Percentiles rank a stretch among this genome's conserved stretches.
These are phyloP conservation scores for Leptinotarsa defecta DNA, from an alignment of 1,140 invertebrate genomes.

Conservation along the genomic window DNA sequence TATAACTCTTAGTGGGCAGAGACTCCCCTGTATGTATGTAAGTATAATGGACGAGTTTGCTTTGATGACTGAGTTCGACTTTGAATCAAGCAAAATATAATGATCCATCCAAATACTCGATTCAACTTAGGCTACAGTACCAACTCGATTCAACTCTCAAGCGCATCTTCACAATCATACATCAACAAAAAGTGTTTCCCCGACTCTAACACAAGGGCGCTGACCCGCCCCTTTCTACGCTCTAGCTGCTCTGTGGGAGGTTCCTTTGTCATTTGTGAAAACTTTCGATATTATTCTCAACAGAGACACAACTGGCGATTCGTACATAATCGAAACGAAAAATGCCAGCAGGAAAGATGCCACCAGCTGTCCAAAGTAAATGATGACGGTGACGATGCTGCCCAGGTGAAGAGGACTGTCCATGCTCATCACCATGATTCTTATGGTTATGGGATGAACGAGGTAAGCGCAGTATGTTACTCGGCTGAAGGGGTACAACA, in stretches of 20 bases:
- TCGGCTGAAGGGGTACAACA: slow-evolving; percentile 80
- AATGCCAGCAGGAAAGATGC: slow-evolving; percentile 79
- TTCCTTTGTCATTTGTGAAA: background rate
- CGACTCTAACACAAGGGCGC: too few species aligned
- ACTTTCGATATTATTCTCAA: slow-evolving; percentile 72
- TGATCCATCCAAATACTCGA: too few species aligned
- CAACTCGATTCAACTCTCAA: too few species aligned
- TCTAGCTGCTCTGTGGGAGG: background rate
- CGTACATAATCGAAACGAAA: slow-evolving; percentile 76
- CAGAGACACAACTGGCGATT: slow-evolving; percentile 83
- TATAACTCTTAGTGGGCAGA: too few species aligned
- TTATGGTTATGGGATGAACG: slow-evolving; percentile 79
- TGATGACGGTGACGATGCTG: slow-evolving; percentile 74
- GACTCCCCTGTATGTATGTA: too few species aligned
- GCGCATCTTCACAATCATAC: too few species aligned
- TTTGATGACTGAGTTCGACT: too few species aligned
- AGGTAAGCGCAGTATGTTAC: slow-evolving; percentile 84
- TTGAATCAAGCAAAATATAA: too few species aligned
- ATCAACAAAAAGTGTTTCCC: too few species aligned
- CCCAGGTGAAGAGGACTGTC: slow-evolving; percentile 79
- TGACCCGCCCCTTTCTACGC: too few species aligned
- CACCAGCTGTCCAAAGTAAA: slow-evolving; percentile 77
- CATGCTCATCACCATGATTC: slow-evolving; percentile 74
- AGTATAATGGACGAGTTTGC: too few species aligned
- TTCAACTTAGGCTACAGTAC: too few species aligned